Evolutionary conservation across 2,113 vertebrate genomes (phyloP), one percentile per base, ranked within the genome.

Genomic region (Bufo bufo): DNA sequence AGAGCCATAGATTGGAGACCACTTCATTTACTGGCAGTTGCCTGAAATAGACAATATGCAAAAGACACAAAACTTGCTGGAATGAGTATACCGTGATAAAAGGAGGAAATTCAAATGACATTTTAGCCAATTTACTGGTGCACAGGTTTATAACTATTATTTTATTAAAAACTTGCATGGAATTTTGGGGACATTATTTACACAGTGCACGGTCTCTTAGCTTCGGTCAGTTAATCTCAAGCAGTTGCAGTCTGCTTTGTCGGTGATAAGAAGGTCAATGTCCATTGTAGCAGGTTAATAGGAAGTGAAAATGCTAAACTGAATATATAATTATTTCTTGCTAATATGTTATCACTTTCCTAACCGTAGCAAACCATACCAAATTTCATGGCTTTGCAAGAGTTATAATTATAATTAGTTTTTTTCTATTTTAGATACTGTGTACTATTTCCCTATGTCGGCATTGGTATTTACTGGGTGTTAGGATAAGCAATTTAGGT

Each of bases 211-310:
- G 52, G 63, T 14, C 45, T 69, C 81, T 66, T n/a, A n/a, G 65
- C 45, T 47, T 59, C n/a, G 81, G 61, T 45, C 61, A 16, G 12
- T n/a, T 74, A 87, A 87, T 82, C 79, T 72, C 54, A 65, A n/a
- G 52, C 80, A 33, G 56, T 63, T 65, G 45, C 86, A 74, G 86
- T n/a, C 86, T 88, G 86, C 54, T 50, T 88, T 82, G 86, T 61
- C 63, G n/a, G 78, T 33, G 86, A 88, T 82, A 88, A 88, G 86
- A 83, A 88, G 86, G 86, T 88, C 86, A 88, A 12, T 83, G 86
- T 88, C 86, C 86, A 83, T 88, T 83, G 81, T 63, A 88, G 78
- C 54, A 75, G 81, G 65, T 84, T 84, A 88, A 88, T 88, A 52
- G 71, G 63, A 84, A 84, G 47, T 20, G 72, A 72, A 84, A 65